These are phyloP conservation scores for Acromyrmex echinatior DNA, from an alignment of 1,140 invertebrate genomes.

Conservation along the genomic window DNA sequence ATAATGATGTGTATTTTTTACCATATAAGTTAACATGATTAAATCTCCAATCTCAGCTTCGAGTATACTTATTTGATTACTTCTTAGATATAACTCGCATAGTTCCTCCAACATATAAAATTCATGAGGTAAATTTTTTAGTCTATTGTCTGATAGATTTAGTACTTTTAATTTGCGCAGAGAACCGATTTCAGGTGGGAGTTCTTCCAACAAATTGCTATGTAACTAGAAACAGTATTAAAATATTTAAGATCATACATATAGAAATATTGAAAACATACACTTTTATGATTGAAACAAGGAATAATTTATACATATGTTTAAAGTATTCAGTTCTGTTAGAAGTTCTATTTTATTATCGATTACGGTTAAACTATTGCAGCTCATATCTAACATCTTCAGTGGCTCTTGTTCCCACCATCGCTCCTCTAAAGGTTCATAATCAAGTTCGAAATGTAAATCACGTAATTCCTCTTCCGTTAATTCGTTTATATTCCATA, in stretches of 20 bases:
- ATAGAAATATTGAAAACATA: constrained; percentile 31
- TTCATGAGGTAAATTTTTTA: constrained; percentile 89
- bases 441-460: constrained; percentile 89
- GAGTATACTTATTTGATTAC: constrained; percentile 88
- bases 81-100: constrained; percentile 90
- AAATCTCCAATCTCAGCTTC: constrained; percentile 90
- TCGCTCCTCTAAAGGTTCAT: constrained; percentile 89
- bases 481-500: constrained; percentile 94
- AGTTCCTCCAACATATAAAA: constrained; percentile 91
- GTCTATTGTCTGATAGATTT: constrained; percentile 93
- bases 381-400: constrained; percentile 93
- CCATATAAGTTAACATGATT: constrained; percentile 91
- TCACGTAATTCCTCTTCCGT: constrained; percentile 88
- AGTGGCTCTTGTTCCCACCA: constrained; percentile 96
- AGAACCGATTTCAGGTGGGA: constrained; percentile 93
- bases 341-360: constrained; percentile 91
- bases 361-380: constrained; percentile 90
- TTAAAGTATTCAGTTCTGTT: constrained; percentile 90
- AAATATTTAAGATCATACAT: background rate
- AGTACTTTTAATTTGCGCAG: constrained; percentile 91
- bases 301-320: constrained; percentile 87
- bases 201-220: constrained; percentile 91
- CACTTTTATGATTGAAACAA: background rate
- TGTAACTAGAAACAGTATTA: constrained; percentile 88
- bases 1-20: constrained; percentile 77